Conservation (phyloP, 2,797 vertebrate genomes). For the Tenualosa thibaudeaui region DNA sequence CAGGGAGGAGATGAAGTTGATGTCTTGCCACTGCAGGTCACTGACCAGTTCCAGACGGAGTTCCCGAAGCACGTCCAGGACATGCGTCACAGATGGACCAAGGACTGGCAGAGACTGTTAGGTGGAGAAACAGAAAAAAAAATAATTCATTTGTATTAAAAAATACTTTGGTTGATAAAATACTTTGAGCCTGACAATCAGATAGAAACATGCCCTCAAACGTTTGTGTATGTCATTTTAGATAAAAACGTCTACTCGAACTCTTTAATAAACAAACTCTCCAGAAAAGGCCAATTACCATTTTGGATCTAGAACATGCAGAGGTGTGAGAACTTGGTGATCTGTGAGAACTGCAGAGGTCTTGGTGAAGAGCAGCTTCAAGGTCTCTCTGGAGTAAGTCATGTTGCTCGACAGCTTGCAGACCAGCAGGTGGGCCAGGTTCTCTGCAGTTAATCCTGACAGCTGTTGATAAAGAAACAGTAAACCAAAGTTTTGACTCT, state of each 20-base stretch:
- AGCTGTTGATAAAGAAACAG: not conserved
- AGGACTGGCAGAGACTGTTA: not conserved
- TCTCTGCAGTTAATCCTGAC: slow-evolving; percentile 54
- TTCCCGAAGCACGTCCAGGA: slow-evolving; percentile 30
- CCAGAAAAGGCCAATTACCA: not conserved
- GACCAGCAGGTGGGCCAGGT: slow-evolving; percentile 63
- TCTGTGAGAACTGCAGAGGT: slow-evolving; percentile 41
- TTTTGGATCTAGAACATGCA: slow-evolving; percentile 53
- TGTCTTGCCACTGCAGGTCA: slow-evolving; percentile 6
- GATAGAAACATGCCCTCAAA: too few species aligned
- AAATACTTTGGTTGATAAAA: too few species aligned
- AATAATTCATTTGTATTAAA: too few species aligned
- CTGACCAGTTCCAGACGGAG: slow-evolving; percentile 16
- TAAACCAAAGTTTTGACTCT: not conserved
- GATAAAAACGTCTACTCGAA: too few species aligned
- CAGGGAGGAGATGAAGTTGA: slow-evolving; percentile 20
- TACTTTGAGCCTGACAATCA: too few species aligned
- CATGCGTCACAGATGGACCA: not conserved
- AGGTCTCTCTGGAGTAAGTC: slow-evolving; percentile 56
- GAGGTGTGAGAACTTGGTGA: too few species aligned
- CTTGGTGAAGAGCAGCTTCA: slow-evolving; percentile 67
- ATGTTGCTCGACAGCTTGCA: slow-evolving; percentile 63
- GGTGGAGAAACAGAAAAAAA: not conserved
- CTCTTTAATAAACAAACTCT: not conserved
- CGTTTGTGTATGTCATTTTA: too few species aligned